A percentile compares a stretch with the other conserved stretches of the same genome.
Conservation (phyloP, 2,888 invertebrate species). For the Macroteleia sp. region DNA sequence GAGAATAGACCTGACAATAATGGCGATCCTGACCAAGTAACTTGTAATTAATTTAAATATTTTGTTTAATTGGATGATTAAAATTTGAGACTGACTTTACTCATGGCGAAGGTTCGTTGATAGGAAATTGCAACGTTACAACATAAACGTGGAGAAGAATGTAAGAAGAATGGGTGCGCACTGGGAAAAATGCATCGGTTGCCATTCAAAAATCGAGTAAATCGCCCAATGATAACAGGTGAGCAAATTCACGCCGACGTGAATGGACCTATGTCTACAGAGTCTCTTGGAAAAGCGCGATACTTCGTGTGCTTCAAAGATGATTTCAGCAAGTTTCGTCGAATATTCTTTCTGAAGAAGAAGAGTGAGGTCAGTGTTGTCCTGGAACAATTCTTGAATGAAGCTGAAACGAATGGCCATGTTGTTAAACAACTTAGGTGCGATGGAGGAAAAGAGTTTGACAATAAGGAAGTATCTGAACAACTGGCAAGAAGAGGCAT, state of each 20-base stretch:
- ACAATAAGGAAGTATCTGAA: slow-evolving; percentile 11
- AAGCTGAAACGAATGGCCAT: slow-evolving; percentile 45
- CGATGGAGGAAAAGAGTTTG: slow-evolving; percentile 37
- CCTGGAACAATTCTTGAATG: slow-evolving; percentile 58
- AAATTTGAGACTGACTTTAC: too few relatives aligned
- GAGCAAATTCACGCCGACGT: slow-evolving; percentile 64
- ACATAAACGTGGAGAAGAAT: too few relatives aligned
- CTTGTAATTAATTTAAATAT: too few relatives aligned
- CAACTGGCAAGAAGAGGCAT: slow-evolving; percentile 26
- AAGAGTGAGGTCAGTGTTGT: slow-evolving; percentile 55
- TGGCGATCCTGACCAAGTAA: too few relatives aligned
- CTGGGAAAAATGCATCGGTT: slow-evolving; percentile 70
- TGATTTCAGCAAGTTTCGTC: slow-evolving; percentile 50
- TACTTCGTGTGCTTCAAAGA: slow-evolving; percentile 65
- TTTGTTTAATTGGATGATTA: too few relatives aligned
- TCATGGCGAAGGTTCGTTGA: too few relatives aligned
- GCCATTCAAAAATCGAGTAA: slow-evolving; percentile 67
- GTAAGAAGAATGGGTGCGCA: slow-evolving; percentile 64
- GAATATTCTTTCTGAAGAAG: slow-evolving; percentile 50
- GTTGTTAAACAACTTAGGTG: slow-evolving; percentile 5
- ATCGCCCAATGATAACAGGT: slow-evolving; percentile 31
- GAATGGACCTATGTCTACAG: slow-evolving; percentile 52
- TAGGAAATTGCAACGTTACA: too few relatives aligned
- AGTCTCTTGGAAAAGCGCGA: slow-evolving; percentile 41
- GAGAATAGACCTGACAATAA: too few relatives aligned